Percentiles rank a stretch among this genome's conserved stretches.
Conservation (phyloP, 2,113 vertebrate species). For the Diglossa brunneiventris region DNA sequence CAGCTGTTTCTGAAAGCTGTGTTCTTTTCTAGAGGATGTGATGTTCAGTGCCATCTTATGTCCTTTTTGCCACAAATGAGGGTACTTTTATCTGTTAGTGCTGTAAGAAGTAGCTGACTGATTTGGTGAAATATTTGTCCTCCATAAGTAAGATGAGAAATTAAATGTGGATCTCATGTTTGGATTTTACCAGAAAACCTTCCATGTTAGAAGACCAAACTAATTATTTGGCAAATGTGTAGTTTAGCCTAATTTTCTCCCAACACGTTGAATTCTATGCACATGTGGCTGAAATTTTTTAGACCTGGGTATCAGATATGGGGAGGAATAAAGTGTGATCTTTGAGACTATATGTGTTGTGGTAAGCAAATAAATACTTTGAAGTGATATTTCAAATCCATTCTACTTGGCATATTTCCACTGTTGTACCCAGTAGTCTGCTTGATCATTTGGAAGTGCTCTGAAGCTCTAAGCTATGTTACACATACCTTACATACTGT, state of each 20-base stretch:
- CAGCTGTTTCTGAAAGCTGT: neutral
- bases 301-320: neutral
- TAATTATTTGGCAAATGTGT: neutral
- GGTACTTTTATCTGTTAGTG: neutral
- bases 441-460: neutral
- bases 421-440: neutral
- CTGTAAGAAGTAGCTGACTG: neutral
- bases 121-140: neutral
- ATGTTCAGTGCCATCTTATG: neutral
- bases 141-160: neutral
- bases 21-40: neutral
- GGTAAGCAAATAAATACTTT: neutral
- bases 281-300: neutral
- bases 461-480: neutral
- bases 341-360: neutral
- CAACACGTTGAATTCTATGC: neutral
- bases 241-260: neutral
- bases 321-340: neutral
- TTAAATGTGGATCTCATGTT: neutral
- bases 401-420: neutral
- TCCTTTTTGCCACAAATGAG: neutral
- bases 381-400: neutral
- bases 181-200: neutral
- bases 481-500: neutral
- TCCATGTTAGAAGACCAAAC: neutral